Evolutionary conservation across 2,888 invertebrate genomes (phyloP).

Genomic region (Andrena haemorrhoa): DNA sequence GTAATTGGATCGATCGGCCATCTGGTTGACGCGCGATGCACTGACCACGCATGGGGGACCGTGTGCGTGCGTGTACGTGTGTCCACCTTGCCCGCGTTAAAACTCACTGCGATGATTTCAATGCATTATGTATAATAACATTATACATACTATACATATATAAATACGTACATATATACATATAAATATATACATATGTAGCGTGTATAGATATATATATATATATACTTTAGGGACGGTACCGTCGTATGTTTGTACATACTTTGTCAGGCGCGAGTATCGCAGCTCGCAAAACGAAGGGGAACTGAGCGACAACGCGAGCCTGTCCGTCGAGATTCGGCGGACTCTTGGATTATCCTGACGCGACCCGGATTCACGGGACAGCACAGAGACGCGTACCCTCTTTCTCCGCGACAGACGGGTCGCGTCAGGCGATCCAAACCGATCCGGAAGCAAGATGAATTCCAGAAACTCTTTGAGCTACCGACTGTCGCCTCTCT

Average conservation of each 20-base stretch:
- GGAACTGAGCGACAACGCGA: not conserved
- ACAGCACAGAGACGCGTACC: not conserved
- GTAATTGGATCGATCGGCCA: not conserved
- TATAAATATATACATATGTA: conserved; percentile 59
- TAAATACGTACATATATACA: conserved; percentile 55
- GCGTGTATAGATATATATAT: conserved; percentile 49
- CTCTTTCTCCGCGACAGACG: no score
- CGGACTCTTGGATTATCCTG: not conserved
- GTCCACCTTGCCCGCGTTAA: conserved; percentile 48
- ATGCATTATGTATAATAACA: conserved; percentile 61
- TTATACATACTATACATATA: conserved; percentile 63
- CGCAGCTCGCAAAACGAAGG: conserved; percentile 17
- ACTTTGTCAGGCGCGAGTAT: conserved; percentile 44
- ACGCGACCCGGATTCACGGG: not conserved
- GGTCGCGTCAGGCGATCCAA: not conserved
- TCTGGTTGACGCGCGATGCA: not conserved
- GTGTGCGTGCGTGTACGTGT: conserved; percentile 21
- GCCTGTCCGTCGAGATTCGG: conserved; percentile 6
- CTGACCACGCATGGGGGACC: not conserved
- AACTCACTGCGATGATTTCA: conserved; percentile 60
- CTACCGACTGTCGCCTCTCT: not conserved
- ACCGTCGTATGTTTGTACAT: conserved; percentile 61
- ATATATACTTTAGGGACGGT: conserved; percentile 52
- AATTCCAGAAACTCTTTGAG: not conserved
- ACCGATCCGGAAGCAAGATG: not conserved